Base-by-base conservation (phyloP, 2,888 invertebrate genomes). In the Herminia tarsipennalis region DNA sequence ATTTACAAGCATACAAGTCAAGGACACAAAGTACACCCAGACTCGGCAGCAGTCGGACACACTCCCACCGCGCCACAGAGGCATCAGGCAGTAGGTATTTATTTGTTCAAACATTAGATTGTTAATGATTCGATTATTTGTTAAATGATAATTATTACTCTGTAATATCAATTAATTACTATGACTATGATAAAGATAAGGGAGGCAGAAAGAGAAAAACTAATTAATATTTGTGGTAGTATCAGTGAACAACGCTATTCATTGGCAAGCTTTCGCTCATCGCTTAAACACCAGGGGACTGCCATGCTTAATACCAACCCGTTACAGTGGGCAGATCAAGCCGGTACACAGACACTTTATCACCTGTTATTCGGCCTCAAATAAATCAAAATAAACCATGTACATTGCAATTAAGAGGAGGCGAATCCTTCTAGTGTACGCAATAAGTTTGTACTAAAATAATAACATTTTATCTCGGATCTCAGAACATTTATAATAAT, bases 401-500 rank as follows among this genome's bases (percentile, higher is more conserved):
- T 78, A 78, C 75, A 59, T 68, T 66, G 78, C 80, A 84, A 84
- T 85, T 84, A 83, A 78, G 73, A 75, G 54, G 57, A 45, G 58
- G 77, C 66, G 73, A 81, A 78, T 79, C 76, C 72, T 72, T 58
- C 68, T 73, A 67, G 70, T 59, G 65, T 70, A 70, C 66, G 72
- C 77, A 78, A 76, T 84, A 81, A 79, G 75, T 77, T 70, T 38
- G 48, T 45, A 59, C 68, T 73, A 74, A 79, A 82, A 83, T 83
- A 86, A 81, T 71, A 68, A 61, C 62, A 80, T 85, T 84, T 86
- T 81, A 87, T 86, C 81, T 78, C 51, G 50, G 61, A 81, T 82
- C 78, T 59, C 52, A 56, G 79, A 76, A 76, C 87, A 86, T 88
- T 87, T 87, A 87, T 87, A 83, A 87, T 87, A 88, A 88, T 88